These are phyloP conservation scores for Macrostomum lignano DNA, from an alignment of 1,140 invertebrate species.

Conservation along the genomic window DNA sequence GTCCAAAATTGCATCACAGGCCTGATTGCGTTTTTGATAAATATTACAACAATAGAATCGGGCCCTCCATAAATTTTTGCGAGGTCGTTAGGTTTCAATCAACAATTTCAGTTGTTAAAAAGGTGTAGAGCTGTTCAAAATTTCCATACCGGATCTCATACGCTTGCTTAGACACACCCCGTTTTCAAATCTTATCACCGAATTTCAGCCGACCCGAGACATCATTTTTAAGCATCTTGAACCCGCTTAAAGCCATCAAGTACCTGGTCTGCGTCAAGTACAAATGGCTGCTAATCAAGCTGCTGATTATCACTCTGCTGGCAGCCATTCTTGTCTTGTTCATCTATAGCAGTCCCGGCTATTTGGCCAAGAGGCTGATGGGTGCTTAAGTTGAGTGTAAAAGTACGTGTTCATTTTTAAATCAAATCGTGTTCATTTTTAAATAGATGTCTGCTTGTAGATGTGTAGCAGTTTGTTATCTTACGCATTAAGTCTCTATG, in stretches of 20 bases:
- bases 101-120: not conserved
- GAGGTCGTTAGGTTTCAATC: not conserved
- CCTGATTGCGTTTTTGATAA: too few species aligned
- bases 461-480: too few species aligned
- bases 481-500: too few species aligned
- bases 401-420: too few species aligned
- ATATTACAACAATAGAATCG: too few species aligned
- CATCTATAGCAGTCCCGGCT: constrained; percentile 56
- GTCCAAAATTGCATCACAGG: too few species aligned
- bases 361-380: constrained; percentile 53
- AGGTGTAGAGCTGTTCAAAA: not conserved
- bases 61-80: too few species aligned
- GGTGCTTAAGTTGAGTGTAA: constrained; percentile 48
- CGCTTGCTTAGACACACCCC: not conserved
- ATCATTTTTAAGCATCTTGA: constrained; percentile 69
- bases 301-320: constrained; percentile 33
- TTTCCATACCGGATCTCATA: not conserved
- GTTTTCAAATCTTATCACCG: not conserved
- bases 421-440: too few species aligned
- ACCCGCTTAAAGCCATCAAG: constrained; percentile 56
- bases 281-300: constrained; percentile 57
- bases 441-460: too few species aligned
- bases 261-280: constrained; percentile 63
- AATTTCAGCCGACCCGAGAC: constrained; percentile 57
- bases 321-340: constrained; percentile 40